A percentile compares a stretch with the other conserved stretches of the same genome.
Evolutionary conservation across 2,888 invertebrate genomes (phyloP).

Genomic region (Amblyjoppa proteus): DNA sequence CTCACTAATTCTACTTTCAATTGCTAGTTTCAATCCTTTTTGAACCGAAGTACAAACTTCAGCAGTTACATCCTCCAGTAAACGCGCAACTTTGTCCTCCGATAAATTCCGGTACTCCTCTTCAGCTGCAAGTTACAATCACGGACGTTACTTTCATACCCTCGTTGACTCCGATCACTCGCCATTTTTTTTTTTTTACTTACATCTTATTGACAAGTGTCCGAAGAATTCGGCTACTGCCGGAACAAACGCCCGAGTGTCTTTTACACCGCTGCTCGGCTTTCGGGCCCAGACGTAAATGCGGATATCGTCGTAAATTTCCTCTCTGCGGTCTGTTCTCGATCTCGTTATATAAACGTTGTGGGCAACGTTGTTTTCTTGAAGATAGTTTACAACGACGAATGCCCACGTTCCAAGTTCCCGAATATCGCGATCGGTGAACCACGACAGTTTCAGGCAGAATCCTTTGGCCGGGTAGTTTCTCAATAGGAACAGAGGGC

Average conservation of each 20-base stretch:
- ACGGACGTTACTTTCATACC: not conserved
- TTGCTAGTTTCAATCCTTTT: constrained; percentile 57
- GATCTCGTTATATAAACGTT: constrained; percentile 91
- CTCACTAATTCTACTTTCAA: constrained; percentile 36
- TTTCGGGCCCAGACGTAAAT: constrained; percentile 90
- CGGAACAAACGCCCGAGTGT: constrained; percentile 87
- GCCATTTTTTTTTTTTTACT: constrained; percentile 69
- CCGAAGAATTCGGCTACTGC: constrained; percentile 93
- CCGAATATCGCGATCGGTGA: constrained; percentile 79
- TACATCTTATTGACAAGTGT: constrained; percentile 90
- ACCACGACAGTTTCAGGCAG: constrained; percentile 87
- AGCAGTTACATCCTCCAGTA: constrained; percentile 72
- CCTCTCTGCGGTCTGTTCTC: constrained; percentile 73
- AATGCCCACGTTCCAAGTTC: constrained; percentile 84
- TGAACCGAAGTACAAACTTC: constrained; percentile 71
- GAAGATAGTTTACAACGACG: constrained; percentile 87
- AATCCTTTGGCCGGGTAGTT: constrained; percentile 90
- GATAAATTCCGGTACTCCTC: constrained; percentile 74
- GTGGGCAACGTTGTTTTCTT: constrained; percentile 89
- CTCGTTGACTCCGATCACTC: not conserved
- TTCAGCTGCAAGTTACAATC: constrained; percentile 73
- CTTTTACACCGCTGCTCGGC: constrained; percentile 87
- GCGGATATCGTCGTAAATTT: constrained; percentile 85
- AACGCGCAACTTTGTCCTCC: constrained; percentile 73
- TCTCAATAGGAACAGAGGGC: constrained; percentile 86